Conservation (phyloP, 2,797 vertebrate species). For the Mormyrus proboscirostris region DNA sequence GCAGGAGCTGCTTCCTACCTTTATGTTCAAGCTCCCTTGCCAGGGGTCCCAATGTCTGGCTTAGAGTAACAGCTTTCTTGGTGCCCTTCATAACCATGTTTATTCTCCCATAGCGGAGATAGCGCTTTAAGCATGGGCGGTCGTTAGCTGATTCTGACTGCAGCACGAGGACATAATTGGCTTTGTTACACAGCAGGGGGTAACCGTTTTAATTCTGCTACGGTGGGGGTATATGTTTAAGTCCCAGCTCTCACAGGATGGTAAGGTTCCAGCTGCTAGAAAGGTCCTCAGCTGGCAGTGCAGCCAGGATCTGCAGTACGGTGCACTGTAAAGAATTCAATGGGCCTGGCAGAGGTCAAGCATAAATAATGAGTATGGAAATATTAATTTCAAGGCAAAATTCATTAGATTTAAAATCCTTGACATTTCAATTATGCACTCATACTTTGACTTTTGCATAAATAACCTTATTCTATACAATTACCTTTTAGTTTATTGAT, state of each 20-base stretch:
- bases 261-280: background rate
- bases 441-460: conserved; percentile 39
- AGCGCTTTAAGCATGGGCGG: background rate
- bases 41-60: conserved; percentile 58
- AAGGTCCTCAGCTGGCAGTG: background rate
- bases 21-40: conserved; percentile 38
- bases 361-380: conserved; percentile 40
- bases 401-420: background rate
- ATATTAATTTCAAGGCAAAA: conserved; percentile 27
- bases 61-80: conserved; percentile 52
- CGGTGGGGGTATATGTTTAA: conserved; percentile 32
- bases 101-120: conserved; percentile 32
- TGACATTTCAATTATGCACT: conserved; percentile 43
- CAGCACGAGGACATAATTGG: background rate
- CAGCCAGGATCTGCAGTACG: background rate
- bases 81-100: conserved; percentile 49
- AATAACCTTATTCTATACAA: background rate
- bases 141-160: conserved; percentile 3
- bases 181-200: background rate
- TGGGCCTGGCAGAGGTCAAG: background rate
- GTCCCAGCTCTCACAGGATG: conserved; percentile 44
- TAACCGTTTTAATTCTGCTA: background rate
- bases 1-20: conserved; percentile 41
- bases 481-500: background rate
- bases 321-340: background rate